These are phyloP conservation scores for Danionella dracula DNA, from an alignment of 2,797 vertebrate genomes.

Conservation along the genomic window DNA sequence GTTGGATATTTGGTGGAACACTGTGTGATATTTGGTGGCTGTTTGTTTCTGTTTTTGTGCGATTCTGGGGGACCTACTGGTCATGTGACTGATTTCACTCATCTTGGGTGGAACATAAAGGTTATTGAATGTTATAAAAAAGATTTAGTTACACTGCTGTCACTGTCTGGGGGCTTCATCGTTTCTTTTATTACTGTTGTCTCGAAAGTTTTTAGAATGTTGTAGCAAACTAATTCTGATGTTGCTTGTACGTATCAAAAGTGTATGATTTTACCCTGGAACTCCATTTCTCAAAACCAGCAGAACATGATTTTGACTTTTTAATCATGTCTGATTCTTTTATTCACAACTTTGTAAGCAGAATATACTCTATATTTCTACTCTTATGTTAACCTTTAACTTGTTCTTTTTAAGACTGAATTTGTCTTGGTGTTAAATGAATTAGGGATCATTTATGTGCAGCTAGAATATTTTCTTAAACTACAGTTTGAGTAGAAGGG, in stretches of 20 bases:
- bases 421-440: constrained; percentile 20
- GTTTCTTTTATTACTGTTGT: no score
- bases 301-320: no score
- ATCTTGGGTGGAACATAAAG: no score
- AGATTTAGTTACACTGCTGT: no score
- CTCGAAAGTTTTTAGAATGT: no score
- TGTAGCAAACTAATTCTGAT: neutral
- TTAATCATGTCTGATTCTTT: constrained; percentile 7
- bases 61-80: no score
- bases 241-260: no score
- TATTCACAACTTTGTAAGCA: constrained; percentile 11
- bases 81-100: no score
- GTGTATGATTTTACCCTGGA: no score
- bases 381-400: neutral
- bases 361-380: constrained; percentile 26
- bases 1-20: neutral
- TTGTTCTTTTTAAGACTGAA: constrained; percentile 21
- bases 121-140: no score
- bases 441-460: neutral
- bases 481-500: neutral
- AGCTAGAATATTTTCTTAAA: neutral
- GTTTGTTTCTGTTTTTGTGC: neutral
- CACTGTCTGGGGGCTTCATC: no score
- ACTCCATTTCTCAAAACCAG: constrained; percentile 18
- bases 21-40: neutral